phyloP scores from a whole-genome alignment of 2,888 invertebrate species.

The Phragmatobia fuliginosa region DNA sequence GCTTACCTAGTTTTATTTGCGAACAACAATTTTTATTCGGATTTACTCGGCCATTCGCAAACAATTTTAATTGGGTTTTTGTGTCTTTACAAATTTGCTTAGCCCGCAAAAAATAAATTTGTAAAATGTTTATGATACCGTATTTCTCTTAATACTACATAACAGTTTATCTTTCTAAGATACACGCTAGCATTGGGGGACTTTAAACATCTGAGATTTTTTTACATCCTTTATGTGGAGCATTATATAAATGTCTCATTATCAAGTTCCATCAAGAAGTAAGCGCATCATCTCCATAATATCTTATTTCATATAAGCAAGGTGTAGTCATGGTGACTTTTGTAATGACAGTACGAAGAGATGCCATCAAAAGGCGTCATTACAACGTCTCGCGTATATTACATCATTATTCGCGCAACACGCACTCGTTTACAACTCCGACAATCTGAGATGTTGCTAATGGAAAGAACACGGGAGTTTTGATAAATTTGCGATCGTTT shows the following conservation, averaged over 20 bases:
- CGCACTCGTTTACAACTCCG: slow-evolving; percentile 66
- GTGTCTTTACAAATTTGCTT: slow-evolving; percentile 75
- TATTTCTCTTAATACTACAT: slow-evolving; percentile 35
- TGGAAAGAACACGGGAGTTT: slow-evolving; percentile 81
- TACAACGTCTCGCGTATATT: slow-evolving; percentile 75
- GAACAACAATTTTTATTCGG: slow-evolving; percentile 74
- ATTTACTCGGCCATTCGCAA: slow-evolving; percentile 80
- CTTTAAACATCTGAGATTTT: slow-evolving; percentile 35
- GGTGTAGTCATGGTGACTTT: slow-evolving; percentile 75
- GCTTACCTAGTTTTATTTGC: slow-evolving; percentile 81
- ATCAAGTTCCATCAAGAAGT: slow-evolving; percentile 61
- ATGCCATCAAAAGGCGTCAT: slow-evolving; percentile 77
- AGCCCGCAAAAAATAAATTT: slow-evolving; percentile 66
- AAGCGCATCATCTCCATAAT: slow-evolving; percentile 67
- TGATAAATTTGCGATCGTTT: slow-evolving; percentile 77
- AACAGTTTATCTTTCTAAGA: slow-evolving; percentile 29
- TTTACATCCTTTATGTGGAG: slow-evolving; percentile 33
- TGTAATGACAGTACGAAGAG: slow-evolving; percentile 71
- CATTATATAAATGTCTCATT: slow-evolving; percentile 44
- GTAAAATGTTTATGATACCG: slow-evolving; percentile 47
- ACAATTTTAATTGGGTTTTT: slow-evolving; percentile 84
- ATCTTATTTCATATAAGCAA: slow-evolving; percentile 68
- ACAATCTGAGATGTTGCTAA: slow-evolving; percentile 83
- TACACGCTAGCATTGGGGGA: slow-evolving; percentile 24
- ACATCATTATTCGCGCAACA: slow-evolving; percentile 76